Percentiles rank a stretch among this genome's conserved stretches.
phyloP scores from a whole-genome alignment of 2,113 vertebrate genomes.

The Nothobranchius kuhntae region DNA sequence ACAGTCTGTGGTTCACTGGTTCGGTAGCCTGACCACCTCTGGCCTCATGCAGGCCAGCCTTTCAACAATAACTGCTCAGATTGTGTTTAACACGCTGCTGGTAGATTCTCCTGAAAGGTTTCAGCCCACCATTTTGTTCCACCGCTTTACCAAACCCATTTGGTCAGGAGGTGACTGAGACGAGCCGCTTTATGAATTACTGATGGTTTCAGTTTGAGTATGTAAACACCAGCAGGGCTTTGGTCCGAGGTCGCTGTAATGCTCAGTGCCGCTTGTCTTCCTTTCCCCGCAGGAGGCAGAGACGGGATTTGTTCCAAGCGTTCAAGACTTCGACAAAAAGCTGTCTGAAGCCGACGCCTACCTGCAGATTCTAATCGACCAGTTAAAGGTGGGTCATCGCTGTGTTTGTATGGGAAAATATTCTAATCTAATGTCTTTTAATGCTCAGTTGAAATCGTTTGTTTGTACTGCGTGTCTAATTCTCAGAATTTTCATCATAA shows the following conservation, averaged over 20 bases:
- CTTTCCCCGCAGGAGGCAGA: constrained; percentile 86
- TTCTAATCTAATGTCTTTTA: no score
- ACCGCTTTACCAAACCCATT: constrained; percentile 35
- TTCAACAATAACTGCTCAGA: constrained; percentile 51
- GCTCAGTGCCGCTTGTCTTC: constrained; percentile 19
- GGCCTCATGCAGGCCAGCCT: constrained; percentile 47
- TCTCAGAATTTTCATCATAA: no score
- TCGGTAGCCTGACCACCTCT: constrained; percentile 34
- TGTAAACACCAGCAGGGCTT: constrained; percentile 16
- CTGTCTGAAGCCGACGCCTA: constrained; percentile 97
- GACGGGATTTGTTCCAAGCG: constrained; percentile 93
- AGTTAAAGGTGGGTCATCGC: constrained; percentile 86
- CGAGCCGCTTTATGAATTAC: constrained; percentile 17
- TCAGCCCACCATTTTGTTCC: constrained; percentile 51
- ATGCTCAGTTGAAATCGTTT: no score
- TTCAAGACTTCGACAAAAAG: constrained; percentile 99
- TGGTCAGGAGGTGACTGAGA: constrained; percentile 21
- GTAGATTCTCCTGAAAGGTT: constrained; percentile 65
- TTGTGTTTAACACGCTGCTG: constrained; percentile 50
- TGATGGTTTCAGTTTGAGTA: constrained; percentile 32
- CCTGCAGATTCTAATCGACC: constrained; percentile 98
- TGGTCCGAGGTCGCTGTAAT: constrained; percentile 10
- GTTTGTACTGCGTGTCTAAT: background rate
- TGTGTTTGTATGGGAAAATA: no score
- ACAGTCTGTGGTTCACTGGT: constrained; percentile 17